These are phyloP conservation scores for Mustela lutreola DNA, from an alignment of 2,113 vertebrate genomes.

Conservation along the genomic window DNA sequence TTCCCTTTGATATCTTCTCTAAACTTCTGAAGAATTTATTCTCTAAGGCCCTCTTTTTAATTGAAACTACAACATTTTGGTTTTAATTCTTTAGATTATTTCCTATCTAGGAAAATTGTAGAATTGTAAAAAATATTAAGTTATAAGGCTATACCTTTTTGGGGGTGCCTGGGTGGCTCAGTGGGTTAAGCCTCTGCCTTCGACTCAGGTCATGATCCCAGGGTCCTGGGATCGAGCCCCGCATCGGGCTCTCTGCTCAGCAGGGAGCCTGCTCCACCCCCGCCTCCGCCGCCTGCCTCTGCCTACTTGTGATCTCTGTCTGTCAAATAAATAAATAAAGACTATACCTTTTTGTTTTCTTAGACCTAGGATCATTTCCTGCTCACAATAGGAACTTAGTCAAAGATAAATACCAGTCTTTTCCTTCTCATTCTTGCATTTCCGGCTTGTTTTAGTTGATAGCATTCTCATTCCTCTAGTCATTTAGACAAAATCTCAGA, in stretches of 20 bases:
- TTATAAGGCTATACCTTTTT: not conserved
- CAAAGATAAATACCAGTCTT: not conserved
- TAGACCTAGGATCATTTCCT: not conserved
- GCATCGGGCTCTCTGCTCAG: too few species aligned
- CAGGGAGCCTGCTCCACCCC: too few species aligned
- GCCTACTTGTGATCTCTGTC: too few species aligned
- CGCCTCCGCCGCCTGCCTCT: too few species aligned
- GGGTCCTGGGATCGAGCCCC: too few species aligned
- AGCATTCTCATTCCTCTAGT: not conserved
- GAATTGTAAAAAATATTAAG: not conserved
- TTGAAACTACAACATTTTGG: not conserved
- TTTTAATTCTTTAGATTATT: conserved; percentile 28
- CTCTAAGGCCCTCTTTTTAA: not conserved
- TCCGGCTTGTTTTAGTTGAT: not conserved
- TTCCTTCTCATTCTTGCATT: not conserved
- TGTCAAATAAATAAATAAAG: too few species aligned
- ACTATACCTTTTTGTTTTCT: not conserved
- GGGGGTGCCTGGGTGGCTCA: too few species aligned
- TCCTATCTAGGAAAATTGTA: not conserved
- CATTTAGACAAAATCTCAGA: not conserved
- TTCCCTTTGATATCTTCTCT: not conserved
- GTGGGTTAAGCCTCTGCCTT: too few species aligned
- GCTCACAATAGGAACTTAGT: not conserved
- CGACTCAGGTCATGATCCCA: too few species aligned
- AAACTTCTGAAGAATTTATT: conserved; percentile 9